Percentiles rank a stretch among this genome's conserved stretches.
Conservation (phyloP, 2,797 vertebrate genomes). For the Sebastes diaconus region DNA sequence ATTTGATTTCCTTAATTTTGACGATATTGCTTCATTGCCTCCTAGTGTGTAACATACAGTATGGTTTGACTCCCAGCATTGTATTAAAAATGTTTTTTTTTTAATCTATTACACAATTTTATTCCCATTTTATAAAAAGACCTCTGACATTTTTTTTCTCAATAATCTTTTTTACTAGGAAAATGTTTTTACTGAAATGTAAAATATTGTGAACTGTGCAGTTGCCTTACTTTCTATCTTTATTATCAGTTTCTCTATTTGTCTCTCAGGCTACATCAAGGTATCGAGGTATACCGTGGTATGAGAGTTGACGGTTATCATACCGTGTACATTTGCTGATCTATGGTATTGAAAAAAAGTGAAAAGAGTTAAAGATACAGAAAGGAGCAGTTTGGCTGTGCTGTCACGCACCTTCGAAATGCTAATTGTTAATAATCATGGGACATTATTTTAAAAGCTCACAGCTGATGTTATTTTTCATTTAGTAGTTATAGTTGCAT, state of each 20-base stretch:
- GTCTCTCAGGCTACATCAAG: background rate
- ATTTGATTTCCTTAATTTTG: background rate
- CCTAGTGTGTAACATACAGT: too few relatives aligned
- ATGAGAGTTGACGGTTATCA: too few relatives aligned
- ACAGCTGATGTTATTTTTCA: too few relatives aligned
- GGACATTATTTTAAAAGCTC: too few relatives aligned
- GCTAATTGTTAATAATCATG: too few relatives aligned
- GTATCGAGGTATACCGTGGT: too few relatives aligned
- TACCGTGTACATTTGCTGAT: too few relatives aligned
- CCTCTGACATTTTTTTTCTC: accelerated
- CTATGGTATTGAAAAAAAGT: too few relatives aligned
- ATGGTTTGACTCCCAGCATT: too few relatives aligned
- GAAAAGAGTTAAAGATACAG: too few relatives aligned
- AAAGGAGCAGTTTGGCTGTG: too few relatives aligned
- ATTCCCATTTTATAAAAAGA: background rate
- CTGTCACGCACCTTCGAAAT: accelerated
- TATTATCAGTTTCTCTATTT: background rate
- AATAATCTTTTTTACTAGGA: background rate
- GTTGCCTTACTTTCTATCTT: background rate
- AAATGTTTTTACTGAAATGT: background rate
- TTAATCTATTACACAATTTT: background rate
- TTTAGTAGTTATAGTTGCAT: too few relatives aligned
- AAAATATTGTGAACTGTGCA: background rate
- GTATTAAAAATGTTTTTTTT: background rate
- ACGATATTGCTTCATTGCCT: background rate